Percentiles rank a stretch among this genome's conserved stretches.
Evolutionary conservation across 35 echinoderm and acorn worm genomes (phyloP).

Genomic region (Heliocidaris erythrogramma): DNA sequence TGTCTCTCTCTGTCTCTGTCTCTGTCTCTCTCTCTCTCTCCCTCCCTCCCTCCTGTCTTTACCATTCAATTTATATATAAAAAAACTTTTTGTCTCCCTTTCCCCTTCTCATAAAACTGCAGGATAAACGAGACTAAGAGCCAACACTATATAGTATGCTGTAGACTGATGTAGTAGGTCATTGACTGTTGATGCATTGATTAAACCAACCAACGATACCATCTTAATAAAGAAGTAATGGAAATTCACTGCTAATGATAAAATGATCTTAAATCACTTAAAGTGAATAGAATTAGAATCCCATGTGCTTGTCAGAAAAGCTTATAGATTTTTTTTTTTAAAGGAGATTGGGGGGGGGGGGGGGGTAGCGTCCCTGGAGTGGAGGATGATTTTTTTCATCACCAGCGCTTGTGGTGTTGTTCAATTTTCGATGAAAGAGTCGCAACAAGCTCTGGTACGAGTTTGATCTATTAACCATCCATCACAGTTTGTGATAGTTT

Average conservation of each 20-base stretch:
- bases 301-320: background rate
- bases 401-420: constrained; percentile 12
- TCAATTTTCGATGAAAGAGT: constrained; percentile 29
- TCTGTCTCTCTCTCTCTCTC: too few species aligned
- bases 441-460: background rate
- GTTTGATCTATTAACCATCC: constrained; percentile 24
- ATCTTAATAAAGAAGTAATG: background rate
- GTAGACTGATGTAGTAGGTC: too few species aligned
- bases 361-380: background rate
- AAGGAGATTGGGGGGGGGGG: background rate
- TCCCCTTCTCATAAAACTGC: background rate
- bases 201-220: background rate
- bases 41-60: too few species aligned
- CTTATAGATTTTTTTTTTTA: background rate
- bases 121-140: background rate
- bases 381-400: background rate
- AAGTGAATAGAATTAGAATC: background rate
- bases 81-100: too few species aligned
- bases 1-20: too few species aligned
- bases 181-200: background rate
- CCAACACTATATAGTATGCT: too few species aligned
- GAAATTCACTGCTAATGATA: background rate
- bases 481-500: background rate
- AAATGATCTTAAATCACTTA: background rate
- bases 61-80: too few species aligned